phyloP scores from a whole-genome alignment of 2,113 vertebrate species.

The Callipepla squamata region DNA sequence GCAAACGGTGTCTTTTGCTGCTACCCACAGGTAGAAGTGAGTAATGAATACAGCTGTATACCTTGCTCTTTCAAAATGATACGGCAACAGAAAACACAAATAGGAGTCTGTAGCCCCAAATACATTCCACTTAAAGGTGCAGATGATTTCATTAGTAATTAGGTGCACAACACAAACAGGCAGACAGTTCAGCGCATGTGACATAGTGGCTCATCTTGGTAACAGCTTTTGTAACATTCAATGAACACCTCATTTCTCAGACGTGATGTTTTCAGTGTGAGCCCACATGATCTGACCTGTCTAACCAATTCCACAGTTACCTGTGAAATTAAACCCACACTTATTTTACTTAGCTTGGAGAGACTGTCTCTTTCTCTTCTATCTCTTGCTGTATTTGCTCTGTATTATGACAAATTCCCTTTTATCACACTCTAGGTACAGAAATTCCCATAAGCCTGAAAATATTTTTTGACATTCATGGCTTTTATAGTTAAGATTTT shows the following conservation, averaged over 20 bases:
- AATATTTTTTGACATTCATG: slow-evolving; percentile 44
- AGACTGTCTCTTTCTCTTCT: neutral
- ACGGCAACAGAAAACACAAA: neutral
- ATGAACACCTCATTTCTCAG: slow-evolving; percentile 5
- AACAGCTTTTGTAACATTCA: slow-evolving; percentile 11
- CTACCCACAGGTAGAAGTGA: slow-evolving; percentile 65
- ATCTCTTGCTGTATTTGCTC: slow-evolving; percentile 23
- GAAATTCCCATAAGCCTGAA: slow-evolving; percentile 40
- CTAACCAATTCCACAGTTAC: slow-evolving; percentile 4
- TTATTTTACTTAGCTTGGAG: neutral
- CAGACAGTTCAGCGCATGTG: neutral
- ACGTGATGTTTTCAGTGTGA: neutral
- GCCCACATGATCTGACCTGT: neutral
- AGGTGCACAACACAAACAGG: neutral
- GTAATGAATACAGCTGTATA: slow-evolving; percentile 27
- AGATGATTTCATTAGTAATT: neutral
- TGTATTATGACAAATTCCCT: slow-evolving; percentile 45
- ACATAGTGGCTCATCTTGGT: neutral
- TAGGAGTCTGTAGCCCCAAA: neutral
- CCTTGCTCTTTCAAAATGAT: neutral
- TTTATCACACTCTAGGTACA: slow-evolving; percentile 54
- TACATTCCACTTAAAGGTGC: neutral
- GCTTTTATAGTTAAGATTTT: slow-evolving; percentile 52
- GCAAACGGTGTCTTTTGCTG: slow-evolving; percentile 55
- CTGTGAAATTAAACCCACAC: slow-evolving; percentile 45